Evolutionary conservation across 1,140 invertebrate species (phyloP), one percentile per base, ranked within the genome.

Genomic region (Trialeurodes vaporariorum): DNA sequence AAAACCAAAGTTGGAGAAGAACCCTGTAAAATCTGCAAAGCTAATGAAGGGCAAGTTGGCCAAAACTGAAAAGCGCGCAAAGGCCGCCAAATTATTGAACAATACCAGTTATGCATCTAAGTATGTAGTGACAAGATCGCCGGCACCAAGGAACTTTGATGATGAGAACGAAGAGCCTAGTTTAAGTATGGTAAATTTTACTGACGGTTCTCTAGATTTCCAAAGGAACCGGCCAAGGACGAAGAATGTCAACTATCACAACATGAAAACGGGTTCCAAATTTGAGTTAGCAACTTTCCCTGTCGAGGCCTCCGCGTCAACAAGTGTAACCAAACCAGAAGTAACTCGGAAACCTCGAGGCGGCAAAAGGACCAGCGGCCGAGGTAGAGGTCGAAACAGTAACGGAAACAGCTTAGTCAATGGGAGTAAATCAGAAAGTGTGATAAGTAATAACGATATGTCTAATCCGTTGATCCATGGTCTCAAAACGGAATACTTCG

Each of bases 191-290:
- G 59, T 64, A 17, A 65, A 63, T 61, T 61, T 61, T 9, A 61
- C 22, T 34, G 22, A 66, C 59, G 24, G 60, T 26, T 66, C 17
- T 27, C 25, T 62, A 66, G 58, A 61, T 61, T 61, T 68, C 59
- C 25, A 23, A 40, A 62, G 83, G 64, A 82, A 83, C 64, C 74
- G 84, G 63, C 83, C 84, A 11, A 75, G 83, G 59, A 86, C 84
- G 0, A 85, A 85, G 72, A 85, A 86, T 66, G 84, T 86, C 0
- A 83, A 81, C 70, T 85, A 85, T 74, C 84, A 85, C 66, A 77
- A 74, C 66, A 68, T 84, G n/a, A 79, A 81, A 72, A 82, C 79
- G 64, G 75, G 81, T 72, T 66, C 76, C 66, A 75, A 79, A 69
- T 40, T 80, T 5, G 64, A 78, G 65, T 69, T 81, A 58, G 76